A percentile compares a stretch with the other conserved stretches of the same genome.
These are phyloP conservation scores for Mycetomoellerius zeteki DNA, from an alignment of 1,140 invertebrate genomes.

Conservation along the genomic window DNA sequence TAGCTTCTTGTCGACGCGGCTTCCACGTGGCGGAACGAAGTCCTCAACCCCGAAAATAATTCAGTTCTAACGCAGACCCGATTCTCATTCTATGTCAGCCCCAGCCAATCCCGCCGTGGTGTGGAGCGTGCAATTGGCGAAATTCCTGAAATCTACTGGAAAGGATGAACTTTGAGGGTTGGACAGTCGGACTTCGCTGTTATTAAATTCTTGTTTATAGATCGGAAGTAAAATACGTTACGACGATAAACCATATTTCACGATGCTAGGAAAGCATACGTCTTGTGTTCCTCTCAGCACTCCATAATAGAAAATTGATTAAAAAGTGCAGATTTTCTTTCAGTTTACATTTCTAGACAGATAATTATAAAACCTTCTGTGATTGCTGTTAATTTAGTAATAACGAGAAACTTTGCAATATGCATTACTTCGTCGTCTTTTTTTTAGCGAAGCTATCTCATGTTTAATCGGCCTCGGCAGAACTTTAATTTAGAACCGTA, in stretches of 20 bases:
- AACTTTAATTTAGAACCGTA: constrained; percentile 56
- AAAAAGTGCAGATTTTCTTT: neutral
- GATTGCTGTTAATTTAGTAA: neutral
- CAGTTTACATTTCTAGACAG: neutral
- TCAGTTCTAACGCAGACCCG: neutral
- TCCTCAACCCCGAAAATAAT: constrained; percentile 38
- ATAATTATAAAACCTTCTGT: neutral
- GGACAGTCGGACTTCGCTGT: constrained; percentile 29
- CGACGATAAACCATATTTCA: constrained; percentile 1
- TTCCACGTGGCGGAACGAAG: neutral
- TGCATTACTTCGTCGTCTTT: constrained; percentile 1
- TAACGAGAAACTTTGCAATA: constrained; percentile 15
- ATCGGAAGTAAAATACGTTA: constrained; percentile 33
- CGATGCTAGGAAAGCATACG: neutral
- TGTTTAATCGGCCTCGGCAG: constrained; percentile 31
- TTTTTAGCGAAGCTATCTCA: constrained; percentile 6
- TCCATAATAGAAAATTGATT: neutral
- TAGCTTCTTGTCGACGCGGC: constrained; percentile 21
- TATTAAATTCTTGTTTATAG: constrained; percentile 63
- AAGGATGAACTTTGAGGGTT: constrained; percentile 45
- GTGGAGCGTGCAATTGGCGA: constrained; percentile 40
- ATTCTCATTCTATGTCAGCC: constrained; percentile 28
- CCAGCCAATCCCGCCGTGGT: constrained; percentile 7
- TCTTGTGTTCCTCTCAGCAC: neutral
- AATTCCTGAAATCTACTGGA: constrained; percentile 61